Base-by-base conservation (phyloP, 2,888 invertebrate species). In the Brachypalpus laphriformis region DNA sequence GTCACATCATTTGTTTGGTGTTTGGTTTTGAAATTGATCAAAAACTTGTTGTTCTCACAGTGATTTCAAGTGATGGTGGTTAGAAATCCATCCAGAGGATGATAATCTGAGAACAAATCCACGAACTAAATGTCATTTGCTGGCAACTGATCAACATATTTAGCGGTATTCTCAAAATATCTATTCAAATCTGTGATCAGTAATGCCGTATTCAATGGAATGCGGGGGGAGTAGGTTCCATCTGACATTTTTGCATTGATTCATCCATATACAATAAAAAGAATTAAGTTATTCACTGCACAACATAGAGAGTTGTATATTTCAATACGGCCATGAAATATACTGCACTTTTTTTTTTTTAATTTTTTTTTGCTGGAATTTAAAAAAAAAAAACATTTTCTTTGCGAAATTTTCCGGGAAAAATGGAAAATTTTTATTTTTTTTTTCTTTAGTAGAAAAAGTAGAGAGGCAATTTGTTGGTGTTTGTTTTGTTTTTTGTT, bases 1-100 rank as follows among this genome's bases (percentile, higher is more conserved):
- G 82, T 83, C 82, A 78, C 82, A 83, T 83, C 78, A 74, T 74
- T 78, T 78, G 68, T 78, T 78, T 78, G 66, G 71, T 78, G n/a
- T n/a, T n/a, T 61, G 51, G 42, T 65, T 49, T 61, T 65, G 57
- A 66, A 71, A 72, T 77, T 71, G 22, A 70, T 82, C 34, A 42
- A 72, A 51, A 68, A 76, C 65, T 54, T 18, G 51, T 16, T 57
- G 20, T 45, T 66, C 72, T 72, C 82, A 82, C 59, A 45, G 28
- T 54, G 61, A 61, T 40, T 68, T 45, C 68, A 25, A 9, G 9
- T 25, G 47, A 56, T 72, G 61, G 28, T 56, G 45, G 45, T n/a
- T 6, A 34, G 49, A 65, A 71, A 68, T n/a, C 68, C 28, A 37
- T n/a, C n/a, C n/a, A n/a, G n/a, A n/a, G n/a, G 18, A 45, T 7